phyloP scores from a whole-genome alignment of 1,140 invertebrate genomes.

The Zophobas morio region DNA sequence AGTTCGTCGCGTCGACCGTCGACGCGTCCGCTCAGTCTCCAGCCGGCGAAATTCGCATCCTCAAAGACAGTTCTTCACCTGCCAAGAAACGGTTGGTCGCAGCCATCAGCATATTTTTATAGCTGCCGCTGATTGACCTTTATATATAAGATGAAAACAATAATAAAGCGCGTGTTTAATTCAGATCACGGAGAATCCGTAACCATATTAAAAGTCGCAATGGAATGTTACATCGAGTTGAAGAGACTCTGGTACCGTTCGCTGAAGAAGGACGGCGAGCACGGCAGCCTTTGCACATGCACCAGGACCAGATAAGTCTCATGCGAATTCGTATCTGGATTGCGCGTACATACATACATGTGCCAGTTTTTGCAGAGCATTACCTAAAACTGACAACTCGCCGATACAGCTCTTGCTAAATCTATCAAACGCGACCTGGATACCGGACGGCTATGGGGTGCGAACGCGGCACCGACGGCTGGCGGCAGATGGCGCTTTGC shows the following conservation, averaged over 20 bases:
- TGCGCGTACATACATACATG: slow-evolving; percentile 21
- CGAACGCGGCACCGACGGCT: too few relatives aligned
- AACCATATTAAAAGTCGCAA: slow-evolving; percentile 60
- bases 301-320: slow-evolving; percentile 44
- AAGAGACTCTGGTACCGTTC: slow-evolving; percentile 56
- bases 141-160: slow-evolving; percentile 52
- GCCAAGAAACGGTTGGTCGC: slow-evolving; percentile 7
- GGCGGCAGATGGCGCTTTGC: too few relatives aligned
- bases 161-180: slow-evolving; percentile 58
- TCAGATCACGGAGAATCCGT: slow-evolving; percentile 61
- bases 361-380: slow-evolving; percentile 52
- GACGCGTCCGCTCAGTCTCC: background rate
- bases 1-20: background rate
- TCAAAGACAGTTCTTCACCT: background rate
- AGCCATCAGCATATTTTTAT: slow-evolving; percentile 8
- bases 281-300: slow-evolving; percentile 26
- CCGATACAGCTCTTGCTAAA: background rate
- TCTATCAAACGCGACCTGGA: too few relatives aligned
- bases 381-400: slow-evolving; percentile 44
- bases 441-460: too few relatives aligned
- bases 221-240: slow-evolving; percentile 60
- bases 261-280: slow-evolving; percentile 35
- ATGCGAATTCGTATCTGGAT: slow-evolving; percentile 45
- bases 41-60: background rate
- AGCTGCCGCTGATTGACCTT: slow-evolving; percentile 9